Conservation (phyloP, 2,113 vertebrate genomes). For the Pimephales promelas region DNA sequence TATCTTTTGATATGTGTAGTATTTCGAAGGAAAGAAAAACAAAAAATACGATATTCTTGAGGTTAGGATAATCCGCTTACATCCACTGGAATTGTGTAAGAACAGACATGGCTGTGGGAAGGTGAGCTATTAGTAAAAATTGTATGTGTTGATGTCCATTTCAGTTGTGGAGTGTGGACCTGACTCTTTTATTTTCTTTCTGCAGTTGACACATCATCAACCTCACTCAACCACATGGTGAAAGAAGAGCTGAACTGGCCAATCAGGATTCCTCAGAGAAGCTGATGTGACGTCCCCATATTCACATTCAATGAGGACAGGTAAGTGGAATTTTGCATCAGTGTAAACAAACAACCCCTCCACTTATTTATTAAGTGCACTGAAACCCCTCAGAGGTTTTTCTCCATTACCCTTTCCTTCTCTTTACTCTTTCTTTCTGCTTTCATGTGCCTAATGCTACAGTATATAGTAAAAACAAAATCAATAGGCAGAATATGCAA, state of each 20-base stretch:
- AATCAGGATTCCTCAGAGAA: constrained; percentile 20
- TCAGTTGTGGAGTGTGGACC: background rate
- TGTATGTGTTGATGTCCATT: background rate
- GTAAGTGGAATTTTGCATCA: background rate
- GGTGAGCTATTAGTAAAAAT: background rate
- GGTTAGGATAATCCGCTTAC: constrained; percentile 14
- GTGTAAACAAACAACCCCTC: background rate
- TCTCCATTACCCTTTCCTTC: background rate
- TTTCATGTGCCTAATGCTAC: background rate
- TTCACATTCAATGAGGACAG: background rate
- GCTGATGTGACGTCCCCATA: background rate
- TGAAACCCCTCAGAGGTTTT: background rate
- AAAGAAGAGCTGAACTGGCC: background rate
- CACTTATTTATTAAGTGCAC: background rate
- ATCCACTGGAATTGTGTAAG: background rate
- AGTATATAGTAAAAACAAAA: background rate
- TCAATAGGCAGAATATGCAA: background rate
- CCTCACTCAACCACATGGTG: background rate
- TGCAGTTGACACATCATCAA: background rate
- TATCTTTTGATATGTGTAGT: constrained; percentile 1
- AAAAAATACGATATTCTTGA: background rate
- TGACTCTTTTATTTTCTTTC: constrained; percentile 3
- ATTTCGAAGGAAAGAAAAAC: background rate
- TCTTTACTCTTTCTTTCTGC: background rate
- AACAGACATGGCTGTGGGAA: background rate